Conservation (phyloP, 2,888 invertebrate genomes). For the Chymomyza amoena region DNA sequence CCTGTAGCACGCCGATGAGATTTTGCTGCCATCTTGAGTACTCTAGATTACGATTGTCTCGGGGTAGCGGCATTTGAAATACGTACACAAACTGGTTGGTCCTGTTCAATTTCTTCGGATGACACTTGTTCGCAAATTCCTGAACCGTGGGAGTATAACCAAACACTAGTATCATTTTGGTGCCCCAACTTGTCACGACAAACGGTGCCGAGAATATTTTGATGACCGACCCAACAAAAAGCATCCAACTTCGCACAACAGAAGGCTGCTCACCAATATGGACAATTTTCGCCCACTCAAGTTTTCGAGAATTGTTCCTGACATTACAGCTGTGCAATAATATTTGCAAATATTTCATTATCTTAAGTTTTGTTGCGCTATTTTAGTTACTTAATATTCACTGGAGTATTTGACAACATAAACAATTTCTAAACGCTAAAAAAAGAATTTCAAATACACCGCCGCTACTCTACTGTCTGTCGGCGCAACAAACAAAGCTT, state of each 20-base stretch:
- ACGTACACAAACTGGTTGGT: slow-evolving; percentile 91
- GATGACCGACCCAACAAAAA: slow-evolving; percentile 93
- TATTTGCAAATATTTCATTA: slow-evolving; percentile 3
- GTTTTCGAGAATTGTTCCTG: slow-evolving; percentile 97
- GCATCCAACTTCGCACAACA: slow-evolving; percentile 91
- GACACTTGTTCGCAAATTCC: slow-evolving; percentile 82
- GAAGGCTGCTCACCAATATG: slow-evolving; percentile 87
- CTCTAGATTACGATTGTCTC: slow-evolving; percentile 86
- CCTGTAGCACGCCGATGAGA: slow-evolving; percentile 92
- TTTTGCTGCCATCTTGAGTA: slow-evolving; percentile 99
- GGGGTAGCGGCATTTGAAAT: slow-evolving; percentile 93
- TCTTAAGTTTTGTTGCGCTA: neutral
- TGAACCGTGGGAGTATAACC: slow-evolving; percentile 87
- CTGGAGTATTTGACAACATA: slow-evolving; percentile 24
- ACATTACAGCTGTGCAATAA: slow-evolving; percentile 47
- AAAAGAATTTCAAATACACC: slow-evolving; percentile 43
- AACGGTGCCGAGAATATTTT: slow-evolving; percentile 88
- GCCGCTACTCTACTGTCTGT: slow-evolving; percentile 19
- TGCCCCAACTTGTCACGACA: slow-evolving; percentile 86
- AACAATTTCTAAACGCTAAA: slow-evolving; percentile 50
- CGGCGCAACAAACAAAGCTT: slow-evolving; percentile 54
- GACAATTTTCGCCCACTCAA: slow-evolving; percentile 95
- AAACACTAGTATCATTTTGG: slow-evolving; percentile 84
- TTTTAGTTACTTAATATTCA: neutral
- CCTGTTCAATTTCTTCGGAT: slow-evolving; percentile 80